phyloP scores from a whole-genome alignment of 2,888 invertebrate species.

The Pachliopta kotzebuea region DNA sequence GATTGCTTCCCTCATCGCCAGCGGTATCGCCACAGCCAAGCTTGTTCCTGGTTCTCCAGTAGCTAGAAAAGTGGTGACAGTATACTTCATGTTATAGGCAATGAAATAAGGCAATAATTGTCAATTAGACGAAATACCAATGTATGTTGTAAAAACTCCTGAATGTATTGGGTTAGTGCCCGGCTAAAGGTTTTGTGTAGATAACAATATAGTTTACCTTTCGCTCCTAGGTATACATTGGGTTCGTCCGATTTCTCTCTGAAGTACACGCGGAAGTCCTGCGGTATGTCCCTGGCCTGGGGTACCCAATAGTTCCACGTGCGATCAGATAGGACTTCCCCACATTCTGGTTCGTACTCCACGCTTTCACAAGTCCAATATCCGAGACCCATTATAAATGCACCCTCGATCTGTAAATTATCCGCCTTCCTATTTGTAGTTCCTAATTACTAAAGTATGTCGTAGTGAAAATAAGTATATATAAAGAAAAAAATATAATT shows the following conservation, averaged over 20 bases:
- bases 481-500: no score
- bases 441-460: no score
- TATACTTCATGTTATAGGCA: no score
- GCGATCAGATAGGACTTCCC: slow-evolving; percentile 84
- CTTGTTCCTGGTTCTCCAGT: slow-evolving; percentile 73
- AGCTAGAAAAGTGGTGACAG: slow-evolving; percentile 57
- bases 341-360: slow-evolving; percentile 80
- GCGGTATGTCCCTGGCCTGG: slow-evolving; percentile 86
- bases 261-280: slow-evolving; percentile 85
- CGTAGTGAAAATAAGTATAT: no score
- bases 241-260: slow-evolving; percentile 82
- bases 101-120: no score
- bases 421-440: background rate
- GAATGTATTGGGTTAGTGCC: no score
- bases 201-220: slow-evolving; percentile 64
- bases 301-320: slow-evolving; percentile 90
- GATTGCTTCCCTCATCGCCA: slow-evolving; percentile 82
- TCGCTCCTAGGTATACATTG: slow-evolving; percentile 82
- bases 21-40: slow-evolving; percentile 60
- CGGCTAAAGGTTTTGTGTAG: no score
- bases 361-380: slow-evolving; percentile 86
- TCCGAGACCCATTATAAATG: slow-evolving; percentile 86
- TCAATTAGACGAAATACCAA: no score
- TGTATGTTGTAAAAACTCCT: no score
- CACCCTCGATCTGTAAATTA: slow-evolving; percentile 80